A percentile compares a stretch with the other conserved stretches of the same genome.
Conservation (phyloP, 2,113 vertebrate species). For the Pomatostomus ruficeps region DNA sequence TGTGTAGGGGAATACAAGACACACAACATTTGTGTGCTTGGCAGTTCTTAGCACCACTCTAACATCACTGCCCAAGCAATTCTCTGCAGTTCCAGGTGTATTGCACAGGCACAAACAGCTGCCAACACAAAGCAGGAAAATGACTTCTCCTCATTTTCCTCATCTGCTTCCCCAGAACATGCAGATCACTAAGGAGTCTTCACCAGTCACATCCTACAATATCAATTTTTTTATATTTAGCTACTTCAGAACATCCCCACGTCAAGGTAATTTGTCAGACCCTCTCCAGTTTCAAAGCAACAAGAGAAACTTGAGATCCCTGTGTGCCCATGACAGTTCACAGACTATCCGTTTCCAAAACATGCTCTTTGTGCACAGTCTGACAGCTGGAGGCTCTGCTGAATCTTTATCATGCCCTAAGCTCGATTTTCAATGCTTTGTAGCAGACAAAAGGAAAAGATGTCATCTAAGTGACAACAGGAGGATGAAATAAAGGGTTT, state of each 20-base stretch:
- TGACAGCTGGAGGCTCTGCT: slow-evolving; percentile 1
- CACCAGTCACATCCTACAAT: background rate
- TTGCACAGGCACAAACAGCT: background rate
- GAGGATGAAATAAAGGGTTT: background rate
- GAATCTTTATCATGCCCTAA: background rate
- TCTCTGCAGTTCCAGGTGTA: background rate
- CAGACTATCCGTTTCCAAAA: background rate
- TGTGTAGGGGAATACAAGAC: background rate
- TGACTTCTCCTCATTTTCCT: background rate
- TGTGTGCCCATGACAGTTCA: background rate
- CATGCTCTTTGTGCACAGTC: background rate
- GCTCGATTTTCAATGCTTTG: background rate
- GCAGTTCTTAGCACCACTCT: background rate
- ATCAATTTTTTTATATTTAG: background rate
- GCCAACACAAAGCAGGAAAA: background rate
- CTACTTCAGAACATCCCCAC: background rate
- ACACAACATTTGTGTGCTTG: background rate
- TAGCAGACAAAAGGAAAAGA: background rate
- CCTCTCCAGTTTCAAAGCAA: background rate
- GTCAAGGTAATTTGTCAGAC: background rate
- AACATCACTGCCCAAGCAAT: background rate
- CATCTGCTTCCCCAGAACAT: background rate
- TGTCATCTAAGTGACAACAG: background rate
- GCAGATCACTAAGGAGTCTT: background rate
- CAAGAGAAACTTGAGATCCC: background rate